Base-by-base conservation (phyloP, 2,888 invertebrate genomes). In the Drosophila infuscata region DNA sequence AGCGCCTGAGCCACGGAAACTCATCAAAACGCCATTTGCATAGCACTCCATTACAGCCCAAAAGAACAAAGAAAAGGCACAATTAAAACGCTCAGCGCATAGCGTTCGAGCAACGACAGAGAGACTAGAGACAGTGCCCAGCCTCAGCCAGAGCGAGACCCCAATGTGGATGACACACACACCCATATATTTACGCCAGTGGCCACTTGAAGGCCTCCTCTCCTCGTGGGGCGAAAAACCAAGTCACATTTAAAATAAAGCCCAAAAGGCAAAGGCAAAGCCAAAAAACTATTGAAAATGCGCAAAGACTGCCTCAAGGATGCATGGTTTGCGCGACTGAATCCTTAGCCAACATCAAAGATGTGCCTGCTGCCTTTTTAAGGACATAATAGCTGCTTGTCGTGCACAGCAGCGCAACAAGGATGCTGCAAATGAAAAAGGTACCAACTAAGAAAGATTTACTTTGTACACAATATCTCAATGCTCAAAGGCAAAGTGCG, bases 1-100 rank as follows among this genome's bases (percentile, higher is more conserved):
- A 83, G 81, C 84, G 77, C 74, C 76, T 69, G 70, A 81, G 85
- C 79, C 76, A 88, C 84, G 82, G 89, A 82, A 84, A 91, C 83
- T 85, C 74, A 87, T 83, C 74, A 90, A 89, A 89, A 89, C 89
- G 83, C 86, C 91, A 91, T 92, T 91, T 91, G 87, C 92, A 91
- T 89, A 83, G 88, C 91, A 89, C 83, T 89, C 87, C 82, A 91
- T 91, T 89, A 88, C 81, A 78, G 76, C 83, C 70, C 70, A 91
- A 91, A 89, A 84, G 91, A 86, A 91, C 86, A 92, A 87, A 91
- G 87, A 82, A 80, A 89, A 76, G 89, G 91, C 81, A 83, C 83
- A 90, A 90, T 88, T 90, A 81, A 88, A 90, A 82, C 80, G 81
- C 75, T 87, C 78, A 81, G 46, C 25, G 49, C 52, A 49, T 20